phyloP scores from a whole-genome alignment of 2,797 vertebrate genomes.

The Scolopax bukidnonensis region DNA sequence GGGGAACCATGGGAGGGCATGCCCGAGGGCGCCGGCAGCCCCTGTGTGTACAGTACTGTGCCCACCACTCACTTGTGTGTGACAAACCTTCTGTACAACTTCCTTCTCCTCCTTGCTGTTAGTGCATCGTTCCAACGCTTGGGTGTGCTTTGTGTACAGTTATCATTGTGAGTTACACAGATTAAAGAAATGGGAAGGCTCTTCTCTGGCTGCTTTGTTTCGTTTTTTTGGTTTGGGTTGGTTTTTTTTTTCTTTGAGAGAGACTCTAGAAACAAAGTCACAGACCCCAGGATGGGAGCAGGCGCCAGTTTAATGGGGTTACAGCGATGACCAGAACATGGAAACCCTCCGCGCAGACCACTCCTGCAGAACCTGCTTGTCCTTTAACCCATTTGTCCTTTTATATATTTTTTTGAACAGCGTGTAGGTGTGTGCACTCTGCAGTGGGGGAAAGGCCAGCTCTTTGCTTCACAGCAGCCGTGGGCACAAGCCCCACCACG shows the following conservation, averaged over 20 bases:
- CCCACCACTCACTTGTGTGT: constrained; percentile 51
- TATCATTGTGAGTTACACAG: constrained; percentile 85
- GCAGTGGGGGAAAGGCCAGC: not conserved
- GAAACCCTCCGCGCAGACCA: not conserved
- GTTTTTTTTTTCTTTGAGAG: not conserved
- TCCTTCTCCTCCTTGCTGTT: constrained; percentile 75
- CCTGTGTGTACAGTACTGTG: constrained; percentile 45
- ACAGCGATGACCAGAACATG: not conserved
- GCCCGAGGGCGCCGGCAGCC: not conserved
- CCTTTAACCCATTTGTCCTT: not conserved
- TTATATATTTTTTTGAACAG: not conserved
- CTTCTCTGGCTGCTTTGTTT: constrained; percentile 49
- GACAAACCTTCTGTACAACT: constrained; percentile 53
- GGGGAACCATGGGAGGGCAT: not conserved
- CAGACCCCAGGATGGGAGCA: not conserved
- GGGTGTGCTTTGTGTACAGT: constrained; percentile 84
- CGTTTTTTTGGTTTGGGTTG: not conserved
- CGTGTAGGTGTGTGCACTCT: not conserved
- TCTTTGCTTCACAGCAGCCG: not conserved
- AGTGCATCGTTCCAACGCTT: constrained; percentile 74
- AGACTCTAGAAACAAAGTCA: not conserved
- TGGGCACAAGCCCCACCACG: fast-evolving
- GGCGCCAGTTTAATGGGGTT: constrained; percentile 35
- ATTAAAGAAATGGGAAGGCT: constrained; percentile 88
- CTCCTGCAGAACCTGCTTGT: not conserved